These are phyloP conservation scores for Channallabes apus DNA, from an alignment of 2,797 vertebrate genomes.

Conservation along the genomic window DNA sequence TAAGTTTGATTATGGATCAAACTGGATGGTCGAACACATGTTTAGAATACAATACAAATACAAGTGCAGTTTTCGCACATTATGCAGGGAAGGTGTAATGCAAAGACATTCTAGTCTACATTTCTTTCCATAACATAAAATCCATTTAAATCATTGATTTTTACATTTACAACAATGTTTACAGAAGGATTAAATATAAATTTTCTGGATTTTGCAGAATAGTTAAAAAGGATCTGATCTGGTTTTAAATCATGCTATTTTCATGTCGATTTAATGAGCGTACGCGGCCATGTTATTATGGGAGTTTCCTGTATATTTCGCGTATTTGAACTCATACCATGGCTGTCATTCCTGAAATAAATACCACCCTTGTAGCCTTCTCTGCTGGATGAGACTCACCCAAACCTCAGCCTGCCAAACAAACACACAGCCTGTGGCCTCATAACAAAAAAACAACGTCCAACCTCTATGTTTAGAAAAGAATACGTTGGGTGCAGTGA, in stretches of 20 bases:
- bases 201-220: neutral
- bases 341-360: neutral
- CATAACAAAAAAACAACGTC: slow-evolving; percentile 1
- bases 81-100: neutral
- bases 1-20: neutral
- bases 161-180: too few relatives aligned
- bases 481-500: neutral
- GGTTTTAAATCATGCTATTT: neutral
- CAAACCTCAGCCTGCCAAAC: slow-evolving; percentile 9
- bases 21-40: too few relatives aligned
- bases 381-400: slow-evolving; percentile 1
- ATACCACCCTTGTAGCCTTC: neutral
- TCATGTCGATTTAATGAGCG: neutral
- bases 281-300: neutral
- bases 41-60: neutral
- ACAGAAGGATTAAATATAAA: neutral
- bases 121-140: neutral
- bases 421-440: neutral
- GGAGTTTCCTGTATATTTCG: neutral
- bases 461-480: slow-evolving; percentile 10
- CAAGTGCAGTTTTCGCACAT: neutral
- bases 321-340: neutral
- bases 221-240: neutral
- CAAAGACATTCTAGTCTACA: neutral
- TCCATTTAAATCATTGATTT: neutral